Evolutionary conservation across 2,113 vertebrate species (phyloP), one percentile per base, ranked within the genome.

Genomic region (Butorides virescens): DNA sequence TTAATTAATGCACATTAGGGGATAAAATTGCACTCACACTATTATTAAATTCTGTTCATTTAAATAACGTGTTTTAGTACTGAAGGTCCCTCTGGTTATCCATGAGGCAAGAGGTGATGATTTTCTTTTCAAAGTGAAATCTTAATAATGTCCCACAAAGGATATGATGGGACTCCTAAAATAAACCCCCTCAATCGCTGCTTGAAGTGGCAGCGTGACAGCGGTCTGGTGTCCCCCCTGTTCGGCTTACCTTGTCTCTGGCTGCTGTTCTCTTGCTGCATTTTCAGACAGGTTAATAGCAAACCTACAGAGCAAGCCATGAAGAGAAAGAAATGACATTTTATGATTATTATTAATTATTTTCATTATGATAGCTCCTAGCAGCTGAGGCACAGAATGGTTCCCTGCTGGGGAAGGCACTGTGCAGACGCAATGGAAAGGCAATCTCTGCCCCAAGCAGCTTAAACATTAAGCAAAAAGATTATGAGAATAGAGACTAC

Each of bases 331-430:
- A 83, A 75, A 53, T 21, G 1, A 19, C 17, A 36, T 78, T 87
- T 86, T 78, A 71, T 74, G 77, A 70, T 63, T 52, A 59, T 79
- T 88, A 90, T 96, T 90, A 90, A 91, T 96, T 88, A 86, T 86
- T 86, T 93, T 96, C 42, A 88, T 92, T 88, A 30, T 53, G 26
- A 39, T 90, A 46, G n/a, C 63, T 88, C 50, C 78, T 77, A 70
- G 63, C 15, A 80, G 14, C 71, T 22, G 55, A 59, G 63, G 46
- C 42, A 55, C 26, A 77, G 59, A 90, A 58, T 2, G 16, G 17
- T 5, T 86, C 42, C 80, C 85, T 77, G 55, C n/a, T 95, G 78
- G 55, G 81, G 66, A 83, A 95, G 72, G 46, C 46, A 49, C 39
- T 87, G n/a, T 87, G 44, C 47, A 84, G 86, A 37, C 59, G 75